Conservation (phyloP, 1,140 invertebrate species). For the Stegodyphus dumicola region DNA sequence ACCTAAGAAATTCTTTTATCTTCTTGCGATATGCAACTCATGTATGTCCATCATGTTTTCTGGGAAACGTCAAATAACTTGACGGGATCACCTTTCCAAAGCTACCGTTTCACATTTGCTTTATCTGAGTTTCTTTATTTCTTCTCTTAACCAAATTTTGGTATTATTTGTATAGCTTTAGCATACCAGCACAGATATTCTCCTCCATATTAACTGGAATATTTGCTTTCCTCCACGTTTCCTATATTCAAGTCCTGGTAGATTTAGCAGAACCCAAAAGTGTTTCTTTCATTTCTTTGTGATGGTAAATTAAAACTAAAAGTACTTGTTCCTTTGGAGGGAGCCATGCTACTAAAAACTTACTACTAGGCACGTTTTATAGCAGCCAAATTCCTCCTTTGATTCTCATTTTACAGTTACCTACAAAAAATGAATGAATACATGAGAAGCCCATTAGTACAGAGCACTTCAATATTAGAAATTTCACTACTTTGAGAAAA, state of each 20-base stretch:
- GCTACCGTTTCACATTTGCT: too few species aligned
- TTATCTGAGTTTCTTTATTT: too few species aligned
- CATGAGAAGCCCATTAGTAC: neutral
- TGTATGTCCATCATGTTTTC: too few species aligned
- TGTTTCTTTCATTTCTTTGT: neutral
- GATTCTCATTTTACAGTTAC: neutral
- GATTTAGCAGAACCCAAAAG: neutral
- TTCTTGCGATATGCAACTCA: too few species aligned
- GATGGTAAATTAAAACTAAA: neutral
- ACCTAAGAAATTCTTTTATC: too few species aligned
- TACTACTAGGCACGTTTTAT: neutral
- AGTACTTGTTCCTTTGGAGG: neutral
- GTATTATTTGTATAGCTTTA: neutral
- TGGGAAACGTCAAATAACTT: too few species aligned
- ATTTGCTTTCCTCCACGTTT: neutral
- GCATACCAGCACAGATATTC: neutral
- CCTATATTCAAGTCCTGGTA: neutral
- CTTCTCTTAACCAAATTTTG: too few species aligned
- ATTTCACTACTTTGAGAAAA: neutral
- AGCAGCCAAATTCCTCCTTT: neutral
- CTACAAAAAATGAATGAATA: neutral
- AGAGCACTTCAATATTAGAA: neutral
- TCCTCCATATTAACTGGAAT: neutral
- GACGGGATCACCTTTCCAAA: too few species aligned
- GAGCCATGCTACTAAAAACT: neutral